phyloP scores from a whole-genome alignment of 2,888 invertebrate species.

The Ochropleura leucogaster region DNA sequence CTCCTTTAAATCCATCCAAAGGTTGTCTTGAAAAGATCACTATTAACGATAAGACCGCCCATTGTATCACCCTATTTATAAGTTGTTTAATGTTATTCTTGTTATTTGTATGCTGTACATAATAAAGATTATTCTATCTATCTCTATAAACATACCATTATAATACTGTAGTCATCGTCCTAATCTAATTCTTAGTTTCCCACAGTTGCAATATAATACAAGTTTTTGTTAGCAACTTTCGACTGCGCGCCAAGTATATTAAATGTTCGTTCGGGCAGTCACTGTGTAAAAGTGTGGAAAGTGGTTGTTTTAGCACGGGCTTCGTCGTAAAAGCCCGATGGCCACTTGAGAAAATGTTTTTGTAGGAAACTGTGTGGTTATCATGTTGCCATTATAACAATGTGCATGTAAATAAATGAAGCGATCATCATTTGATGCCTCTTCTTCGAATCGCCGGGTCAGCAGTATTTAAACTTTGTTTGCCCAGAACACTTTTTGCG shows the following conservation, averaged over 20 bases:
- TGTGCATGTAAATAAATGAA: background rate
- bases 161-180: slow-evolving; percentile 1
- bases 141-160: slow-evolving; percentile 10
- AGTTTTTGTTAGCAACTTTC: slow-evolving; percentile 8
- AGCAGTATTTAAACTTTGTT: background rate
- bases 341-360: slow-evolving; percentile 1
- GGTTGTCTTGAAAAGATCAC: too few species aligned
- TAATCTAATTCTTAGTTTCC: background rate
- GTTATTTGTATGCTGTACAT: too few species aligned
- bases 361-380: background rate
- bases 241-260: background rate
- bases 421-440: background rate
- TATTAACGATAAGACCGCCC: too few species aligned
- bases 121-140: too few species aligned
- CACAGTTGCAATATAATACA: background rate
- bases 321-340: slow-evolving; percentile 15
- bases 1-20: too few species aligned
- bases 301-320: slow-evolving; percentile 16
- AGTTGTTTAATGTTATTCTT: too few species aligned
- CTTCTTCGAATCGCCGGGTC: background rate
- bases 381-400: background rate
- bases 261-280: background rate
- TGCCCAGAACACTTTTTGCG: background rate
- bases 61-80: too few species aligned
- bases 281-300: background rate